Evolutionary conservation across 2,797 vertebrate genomes (phyloP).

Genomic region (Falco rusticolus): DNA sequence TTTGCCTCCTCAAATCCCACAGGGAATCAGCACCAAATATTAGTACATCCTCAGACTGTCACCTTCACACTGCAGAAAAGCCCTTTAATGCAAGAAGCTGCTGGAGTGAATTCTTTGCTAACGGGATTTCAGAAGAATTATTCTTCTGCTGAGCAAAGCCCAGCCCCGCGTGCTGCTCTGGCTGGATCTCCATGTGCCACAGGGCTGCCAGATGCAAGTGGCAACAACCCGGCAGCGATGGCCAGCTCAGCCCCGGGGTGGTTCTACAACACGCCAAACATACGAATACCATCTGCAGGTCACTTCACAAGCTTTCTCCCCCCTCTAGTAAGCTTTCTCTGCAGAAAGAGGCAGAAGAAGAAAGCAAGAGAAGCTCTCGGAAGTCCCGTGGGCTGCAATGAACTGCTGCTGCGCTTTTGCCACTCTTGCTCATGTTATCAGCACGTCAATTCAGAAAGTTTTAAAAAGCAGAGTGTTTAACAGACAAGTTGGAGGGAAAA

Average conservation of each 20-base stretch:
- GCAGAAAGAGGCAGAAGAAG: neutral
- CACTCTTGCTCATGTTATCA: neutral
- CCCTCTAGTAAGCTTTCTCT: neutral
- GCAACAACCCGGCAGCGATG: neutral
- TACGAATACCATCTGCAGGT: neutral
- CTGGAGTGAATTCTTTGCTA: neutral
- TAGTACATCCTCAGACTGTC: neutral
- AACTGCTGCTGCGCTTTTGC: neutral
- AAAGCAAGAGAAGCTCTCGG: neutral
- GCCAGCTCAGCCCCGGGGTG: neutral
- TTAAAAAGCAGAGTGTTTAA: neutral
- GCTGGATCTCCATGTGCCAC: neutral
- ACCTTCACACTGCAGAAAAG: constrained; percentile 34
- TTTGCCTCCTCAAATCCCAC: neutral
- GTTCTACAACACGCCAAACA: neutral
- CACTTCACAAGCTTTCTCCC: neutral
- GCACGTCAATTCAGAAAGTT: neutral
- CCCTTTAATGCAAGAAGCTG: neutral
- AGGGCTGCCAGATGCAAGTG: neutral
- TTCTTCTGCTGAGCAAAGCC: neutral
- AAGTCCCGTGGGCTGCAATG: neutral
- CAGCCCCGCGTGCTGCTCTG: neutral
- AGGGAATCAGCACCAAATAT: neutral
- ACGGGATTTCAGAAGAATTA: neutral
- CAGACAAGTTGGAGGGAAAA: neutral